A percentile compares a stretch with the other conserved stretches of the same genome.
Evolutionary conservation across 1,140 invertebrate species (phyloP).

Genomic region (Bactericera cockerelli): DNA sequence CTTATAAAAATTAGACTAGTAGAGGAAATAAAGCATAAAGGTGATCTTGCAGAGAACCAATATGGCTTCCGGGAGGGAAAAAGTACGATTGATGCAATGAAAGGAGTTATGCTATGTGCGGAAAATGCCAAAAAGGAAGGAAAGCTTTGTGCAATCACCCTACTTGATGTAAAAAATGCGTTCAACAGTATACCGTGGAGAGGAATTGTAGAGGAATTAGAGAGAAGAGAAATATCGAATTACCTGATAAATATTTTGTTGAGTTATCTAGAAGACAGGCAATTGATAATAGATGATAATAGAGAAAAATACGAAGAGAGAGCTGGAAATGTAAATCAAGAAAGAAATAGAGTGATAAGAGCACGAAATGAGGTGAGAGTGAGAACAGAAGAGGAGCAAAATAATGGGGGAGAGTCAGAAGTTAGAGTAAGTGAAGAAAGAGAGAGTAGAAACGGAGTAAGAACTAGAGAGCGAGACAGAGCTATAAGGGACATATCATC

Average conservation of each 20-base stretch:
- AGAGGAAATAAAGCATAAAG: background rate
- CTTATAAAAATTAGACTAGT: background rate
- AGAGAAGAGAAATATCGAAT: background rate
- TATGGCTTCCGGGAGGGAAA: background rate
- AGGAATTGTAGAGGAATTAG: background rate
- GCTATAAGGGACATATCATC: too few relatives aligned
- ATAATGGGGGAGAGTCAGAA: too few relatives aligned
- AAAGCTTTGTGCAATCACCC: background rate
- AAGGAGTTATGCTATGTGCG: background rate
- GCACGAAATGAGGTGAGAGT: too few relatives aligned
- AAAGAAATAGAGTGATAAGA: too few relatives aligned
- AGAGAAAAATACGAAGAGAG: too few relatives aligned
- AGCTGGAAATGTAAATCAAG: too few relatives aligned
- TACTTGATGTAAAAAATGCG: background rate
- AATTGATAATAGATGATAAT: background rate
- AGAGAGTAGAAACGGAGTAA: too few relatives aligned
- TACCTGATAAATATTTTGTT: background rate
- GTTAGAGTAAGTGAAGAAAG: too few relatives aligned
- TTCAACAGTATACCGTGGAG: background rate
- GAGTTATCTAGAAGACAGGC: background rate
- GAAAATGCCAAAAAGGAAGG: background rate
- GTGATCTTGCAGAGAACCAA: background rate
- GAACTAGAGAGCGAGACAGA: too few relatives aligned
- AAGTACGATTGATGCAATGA: slow-evolving; percentile 1
- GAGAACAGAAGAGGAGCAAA: too few relatives aligned